phyloP scores from a whole-genome alignment of 2,888 invertebrate species.

The Caenorhabditis zanzibari region DNA sequence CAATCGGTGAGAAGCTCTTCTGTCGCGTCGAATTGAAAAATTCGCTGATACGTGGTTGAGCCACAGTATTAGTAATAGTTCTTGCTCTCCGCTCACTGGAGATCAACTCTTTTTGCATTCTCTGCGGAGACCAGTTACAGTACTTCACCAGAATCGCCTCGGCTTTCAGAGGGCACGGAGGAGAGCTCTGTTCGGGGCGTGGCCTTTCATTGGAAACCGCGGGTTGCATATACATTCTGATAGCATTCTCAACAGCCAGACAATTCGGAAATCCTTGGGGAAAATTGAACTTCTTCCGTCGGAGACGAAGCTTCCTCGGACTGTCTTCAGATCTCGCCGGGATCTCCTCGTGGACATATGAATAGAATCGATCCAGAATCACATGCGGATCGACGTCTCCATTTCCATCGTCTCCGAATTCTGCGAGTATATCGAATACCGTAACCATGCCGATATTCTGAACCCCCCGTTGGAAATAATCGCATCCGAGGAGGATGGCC shows the following conservation, averaged over 20 bases:
- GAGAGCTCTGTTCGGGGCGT: no score
- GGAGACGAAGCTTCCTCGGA: slow-evolving; percentile 54
- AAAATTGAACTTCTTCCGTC: slow-evolving; percentile 48
- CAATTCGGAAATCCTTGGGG: slow-evolving; percentile 70
- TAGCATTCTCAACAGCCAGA: slow-evolving; percentile 62
- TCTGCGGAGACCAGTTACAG: slow-evolving; percentile 48
- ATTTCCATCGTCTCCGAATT: slow-evolving; percentile 63
- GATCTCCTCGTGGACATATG: slow-evolving; percentile 62
- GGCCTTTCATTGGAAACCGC: slow-evolving; percentile 16
- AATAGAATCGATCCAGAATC: slow-evolving; percentile 74
- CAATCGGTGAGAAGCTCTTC: slow-evolving; percentile 9
- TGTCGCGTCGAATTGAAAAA: slow-evolving; percentile 50
- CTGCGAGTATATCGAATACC: slow-evolving; percentile 72
- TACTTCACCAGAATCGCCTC: slow-evolving; percentile 28
- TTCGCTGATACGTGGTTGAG: slow-evolving; percentile 53
- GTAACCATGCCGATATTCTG: slow-evolving; percentile 64
- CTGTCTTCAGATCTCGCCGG: slow-evolving; percentile 61
- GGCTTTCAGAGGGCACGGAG: slow-evolving; percentile 10
- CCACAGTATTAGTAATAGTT: slow-evolving; percentile 12
- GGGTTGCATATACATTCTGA: slow-evolving; percentile 65
- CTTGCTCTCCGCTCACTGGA: slow-evolving; percentile 9
- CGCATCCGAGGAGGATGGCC: slow-evolving; percentile 95
- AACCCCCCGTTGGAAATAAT: slow-evolving; percentile 87
- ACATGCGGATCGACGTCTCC: slow-evolving; percentile 72
- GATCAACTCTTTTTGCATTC: slow-evolving; percentile 28